phyloP scores from a whole-genome alignment of 2,113 vertebrate species.

The Anseranas semipalmata region DNA sequence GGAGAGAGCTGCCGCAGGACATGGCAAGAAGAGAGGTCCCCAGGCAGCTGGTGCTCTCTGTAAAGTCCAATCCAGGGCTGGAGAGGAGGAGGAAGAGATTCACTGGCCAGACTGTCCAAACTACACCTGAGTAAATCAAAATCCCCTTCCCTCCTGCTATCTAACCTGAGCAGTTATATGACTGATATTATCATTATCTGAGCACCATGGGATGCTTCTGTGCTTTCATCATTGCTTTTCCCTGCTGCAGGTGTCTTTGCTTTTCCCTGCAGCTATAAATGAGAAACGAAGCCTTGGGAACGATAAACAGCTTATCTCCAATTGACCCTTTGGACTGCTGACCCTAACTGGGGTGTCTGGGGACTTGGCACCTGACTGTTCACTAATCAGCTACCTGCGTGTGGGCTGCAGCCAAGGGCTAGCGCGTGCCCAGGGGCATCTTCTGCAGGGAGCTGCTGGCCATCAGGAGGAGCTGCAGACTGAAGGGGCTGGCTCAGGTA shows the following conservation, averaged over 20 bases:
- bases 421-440: rapidly evolving
- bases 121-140: not conserved
- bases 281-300: not conserved
- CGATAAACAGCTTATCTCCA: not conserved
- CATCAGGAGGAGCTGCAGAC: not conserved
- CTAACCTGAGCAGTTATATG: not conserved
- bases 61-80: not conserved
- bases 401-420: not conserved
- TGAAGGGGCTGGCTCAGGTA: not conserved
- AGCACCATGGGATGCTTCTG: not conserved
- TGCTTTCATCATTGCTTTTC: not conserved
- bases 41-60: not conserved
- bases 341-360: not conserved
- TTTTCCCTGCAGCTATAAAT: not conserved
- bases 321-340: not conserved
- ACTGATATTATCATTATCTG: not conserved
- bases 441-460: not conserved
- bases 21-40: not conserved
- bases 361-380: not conserved
- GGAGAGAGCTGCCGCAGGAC: not conserved
- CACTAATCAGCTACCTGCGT: not conserved
- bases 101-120: not conserved
- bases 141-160: not conserved
- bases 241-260: not conserved
- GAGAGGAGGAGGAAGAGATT: not conserved